Base-by-base conservation (phyloP, 2,888 invertebrate genomes). In the Perdita meconis region DNA sequence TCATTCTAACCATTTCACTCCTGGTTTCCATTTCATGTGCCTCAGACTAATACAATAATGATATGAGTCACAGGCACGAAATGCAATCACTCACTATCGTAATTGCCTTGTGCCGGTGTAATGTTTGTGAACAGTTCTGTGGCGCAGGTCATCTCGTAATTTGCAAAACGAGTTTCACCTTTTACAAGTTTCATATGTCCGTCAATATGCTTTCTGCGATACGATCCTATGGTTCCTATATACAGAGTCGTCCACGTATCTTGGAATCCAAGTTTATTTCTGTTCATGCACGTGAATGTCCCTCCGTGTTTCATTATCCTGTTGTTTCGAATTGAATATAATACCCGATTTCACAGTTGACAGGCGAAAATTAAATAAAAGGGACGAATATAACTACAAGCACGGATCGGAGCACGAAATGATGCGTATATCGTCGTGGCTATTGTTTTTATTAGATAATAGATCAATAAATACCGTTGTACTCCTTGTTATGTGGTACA, bases 381-480 rank as follows among this genome's bases (percentile, higher is more conserved):
- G n/a, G 19, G 2, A 47, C n/a, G 47, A 60, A 47, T 26, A 19
- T 65, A 72, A 56, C 53, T 61, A 44, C 51, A 38, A 36, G 42
- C 13, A 22, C 55, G 19, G 53, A 75, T 51, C 22, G 47, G 5
- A 65, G 66, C 44, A 57, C 6, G 72, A 60, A 51, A 44, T 57
- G 53, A 40, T 53, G 50, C 42, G 50, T 19, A 63, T 50, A 63
- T 51, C n/a, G 47, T 57, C 53, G 60, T 24, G 63, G 59, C 57
- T 74, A 85, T 82, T 85, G 71, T 78, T 80, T 87, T 80, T 86
- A 87, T 87, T 86, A 80, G 80, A 86, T 86, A 86, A 87, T 86
- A 80, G 78, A 75, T 83, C 81, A 83, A 82, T 86, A 86, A 86
- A 83, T 72, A 81, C 65, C 50, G 42, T 47, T 42, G 56, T 71